Base-by-base conservation (phyloP, 2,113 vertebrate species). In the Thunnus thynnus region DNA sequence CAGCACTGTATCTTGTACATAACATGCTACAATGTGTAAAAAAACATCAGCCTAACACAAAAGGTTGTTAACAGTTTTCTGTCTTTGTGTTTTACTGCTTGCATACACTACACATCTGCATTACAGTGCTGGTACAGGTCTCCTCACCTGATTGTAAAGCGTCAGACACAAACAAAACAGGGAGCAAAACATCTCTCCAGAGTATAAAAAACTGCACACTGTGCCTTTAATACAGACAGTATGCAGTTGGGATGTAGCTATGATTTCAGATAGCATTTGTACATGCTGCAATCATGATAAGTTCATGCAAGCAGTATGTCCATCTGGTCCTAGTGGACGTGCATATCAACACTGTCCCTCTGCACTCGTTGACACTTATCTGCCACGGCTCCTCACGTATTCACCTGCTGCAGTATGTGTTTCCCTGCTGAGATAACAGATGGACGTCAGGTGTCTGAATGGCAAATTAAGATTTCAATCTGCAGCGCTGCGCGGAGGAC, bases 391-490 rank as follows among this genome's bases (percentile, higher is more conserved):
- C 54, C 51, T 86, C 78, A 84, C 51, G 56, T 91, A 36, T 82
- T 51, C 56, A 54, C 60, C 67, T 76, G 58, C 55, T 41, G 9
- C 36, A 41, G 7, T 41, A 41, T 41, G 36, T 41, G 9, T 41
- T 9, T 9, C 36, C 36, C 36, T 8, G 6, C 52, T 7, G 13
- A 70, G 80, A 76, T 55, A 54, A 58, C 36, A 84, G 83, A 89
- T 78, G 67, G 67, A 50, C 86, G 83, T 66, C 66, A 74, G 64
- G 55, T 65, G 62, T 60, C 32, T 93, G 76, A 93, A 94, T 92
- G 68, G 79, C 30, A 74, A 91, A 92, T 92, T 87, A 92, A 94
- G 93, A 94, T 94, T 46, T 20, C 0, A 13, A 91, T 93, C 90
- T n/a, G 62, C 41, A 1, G 52, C 7, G 50, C 54, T 46, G 17